phyloP scores from a whole-genome alignment of 2,113 vertebrate genomes.

The Atlantisia rogersi region DNA sequence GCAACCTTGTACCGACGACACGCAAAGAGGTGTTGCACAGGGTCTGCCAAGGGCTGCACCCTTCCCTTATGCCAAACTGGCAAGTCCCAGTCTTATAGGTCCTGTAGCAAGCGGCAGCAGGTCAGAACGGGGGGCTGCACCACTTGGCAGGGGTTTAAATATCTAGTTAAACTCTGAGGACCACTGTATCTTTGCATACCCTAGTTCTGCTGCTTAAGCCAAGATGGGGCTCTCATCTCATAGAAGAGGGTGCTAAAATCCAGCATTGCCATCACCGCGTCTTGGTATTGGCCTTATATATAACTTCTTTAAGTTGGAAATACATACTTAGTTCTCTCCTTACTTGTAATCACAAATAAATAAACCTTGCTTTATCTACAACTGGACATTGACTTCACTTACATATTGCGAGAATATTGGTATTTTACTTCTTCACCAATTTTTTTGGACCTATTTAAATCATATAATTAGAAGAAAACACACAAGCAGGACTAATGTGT shows the following conservation, averaged over 20 bases:
- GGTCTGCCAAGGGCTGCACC: not conserved
- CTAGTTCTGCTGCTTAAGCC: not conserved
- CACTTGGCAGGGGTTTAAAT: not conserved
- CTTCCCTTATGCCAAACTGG: not conserved
- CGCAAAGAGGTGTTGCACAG: rapidly evolving
- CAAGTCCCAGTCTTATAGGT: not conserved
- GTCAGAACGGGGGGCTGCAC: not conserved
- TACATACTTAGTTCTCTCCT: not conserved
- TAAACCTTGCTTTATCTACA: not conserved
- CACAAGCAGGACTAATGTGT: not conserved
- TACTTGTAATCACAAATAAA: not conserved
- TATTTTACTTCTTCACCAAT: not conserved
- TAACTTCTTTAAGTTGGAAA: not conserved
- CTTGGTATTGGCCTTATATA: not conserved
- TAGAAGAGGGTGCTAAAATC: not conserved
- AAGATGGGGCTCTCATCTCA: not conserved
- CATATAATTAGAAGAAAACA: not conserved
- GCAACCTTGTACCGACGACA: not conserved
- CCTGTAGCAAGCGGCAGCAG: not conserved
- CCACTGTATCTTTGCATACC: not conserved
- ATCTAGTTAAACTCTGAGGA: not conserved
- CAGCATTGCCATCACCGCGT: not conserved
- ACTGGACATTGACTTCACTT: not conserved
- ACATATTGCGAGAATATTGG: not conserved
- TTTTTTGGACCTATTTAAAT: not conserved